Evolutionary conservation across 2,888 invertebrate genomes (phyloP).

Genomic region (Chloroclysta siterata): DNA sequence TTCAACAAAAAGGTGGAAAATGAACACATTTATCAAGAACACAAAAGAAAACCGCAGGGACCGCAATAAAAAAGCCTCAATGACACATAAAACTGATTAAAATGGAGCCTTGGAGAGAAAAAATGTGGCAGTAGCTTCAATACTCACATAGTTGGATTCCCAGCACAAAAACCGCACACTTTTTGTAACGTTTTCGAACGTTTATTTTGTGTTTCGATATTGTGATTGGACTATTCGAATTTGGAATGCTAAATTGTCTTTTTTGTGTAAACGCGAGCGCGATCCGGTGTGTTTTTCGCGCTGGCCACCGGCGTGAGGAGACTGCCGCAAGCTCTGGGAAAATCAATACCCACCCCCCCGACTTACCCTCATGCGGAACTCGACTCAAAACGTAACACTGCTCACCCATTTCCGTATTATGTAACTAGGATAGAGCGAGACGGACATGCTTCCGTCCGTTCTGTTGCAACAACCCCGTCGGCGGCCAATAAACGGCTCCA

Average conservation of each 20-base stretch:
- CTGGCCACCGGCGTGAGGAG: conserved; percentile 77
- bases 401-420: conserved; percentile 82
- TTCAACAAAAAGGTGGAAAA: conserved; percentile 11
- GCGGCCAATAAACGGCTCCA: conserved; percentile 66
- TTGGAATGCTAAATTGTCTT: conserved; percentile 60
- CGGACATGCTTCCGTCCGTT: conserved; percentile 54
- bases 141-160: conserved; percentile 74
- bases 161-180: conserved; percentile 71
- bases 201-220: conserved; percentile 43
- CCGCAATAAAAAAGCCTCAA: conserved; percentile 46
- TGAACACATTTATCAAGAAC: conserved; percentile 28
- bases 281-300: conserved; percentile 77
- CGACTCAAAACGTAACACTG: conserved; percentile 67
- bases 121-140: conserved; percentile 51
- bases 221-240: conserved; percentile 48
- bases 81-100: conserved; percentile 61
- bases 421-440: conserved; percentile 71
- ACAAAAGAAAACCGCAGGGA: conserved; percentile 39
- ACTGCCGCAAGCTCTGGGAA: conserved; percentile 81
- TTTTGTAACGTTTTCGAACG: conserved; percentile 48
- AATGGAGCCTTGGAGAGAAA: conserved; percentile 58
- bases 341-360: conserved; percentile 80
- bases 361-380: conserved; percentile 80
- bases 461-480: conserved; percentile 63
- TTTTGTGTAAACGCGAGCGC: conserved; percentile 72